Evolutionary conservation across 2,888 invertebrate species (phyloP), one percentile per base, ranked within the genome.

Genomic region (Acrobasis suavella): DNA sequence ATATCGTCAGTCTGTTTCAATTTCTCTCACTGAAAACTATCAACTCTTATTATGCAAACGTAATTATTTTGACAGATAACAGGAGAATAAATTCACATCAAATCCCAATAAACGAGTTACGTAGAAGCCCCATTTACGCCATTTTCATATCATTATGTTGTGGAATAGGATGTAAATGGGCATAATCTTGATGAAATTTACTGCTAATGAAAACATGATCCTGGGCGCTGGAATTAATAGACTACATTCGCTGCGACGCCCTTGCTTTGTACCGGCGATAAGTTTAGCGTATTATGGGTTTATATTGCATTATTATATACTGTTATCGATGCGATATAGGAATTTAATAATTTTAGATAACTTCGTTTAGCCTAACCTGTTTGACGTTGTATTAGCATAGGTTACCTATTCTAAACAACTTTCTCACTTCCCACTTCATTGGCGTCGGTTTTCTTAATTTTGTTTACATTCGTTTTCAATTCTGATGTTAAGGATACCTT

Each of bases 181-280:
- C 54, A 32, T 61, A 42, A 46, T 62, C 56, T 51, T 54, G 55
- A 50, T 38, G 60, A 62, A 60, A 65, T 65, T 67, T 67, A 67
- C 65, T 67, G 65, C 67, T 65, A 67, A 67, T 67, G 67, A 67
- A 67, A 50, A 61, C 61, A 61, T 52, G 52, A 46, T 15, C 42
- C 15, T 22, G n/a, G 50, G 16, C 17, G n/a, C 10, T 42, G 7
- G 51, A 10, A 60, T 60, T 60, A 60, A 60, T 60, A 60, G 42
- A 12, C 38, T 42, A 14, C 56, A 46, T 56, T 56, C 9, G 42
- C 56, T 46, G 8, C 54, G 54, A n/a, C n/a, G 15, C n/a, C 15
- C 32, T 37, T 46, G 22, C 42, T 42, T 56, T 56, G 55, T 39
- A 42, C 9, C 12, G 22, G 7, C 32, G 46, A n/a, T 46, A 42